Percentiles rank a stretch among this genome's conserved stretches.
These are phyloP conservation scores for Timandra comae DNA, from an alignment of 2,888 invertebrate species.

Conservation along the genomic window DNA sequence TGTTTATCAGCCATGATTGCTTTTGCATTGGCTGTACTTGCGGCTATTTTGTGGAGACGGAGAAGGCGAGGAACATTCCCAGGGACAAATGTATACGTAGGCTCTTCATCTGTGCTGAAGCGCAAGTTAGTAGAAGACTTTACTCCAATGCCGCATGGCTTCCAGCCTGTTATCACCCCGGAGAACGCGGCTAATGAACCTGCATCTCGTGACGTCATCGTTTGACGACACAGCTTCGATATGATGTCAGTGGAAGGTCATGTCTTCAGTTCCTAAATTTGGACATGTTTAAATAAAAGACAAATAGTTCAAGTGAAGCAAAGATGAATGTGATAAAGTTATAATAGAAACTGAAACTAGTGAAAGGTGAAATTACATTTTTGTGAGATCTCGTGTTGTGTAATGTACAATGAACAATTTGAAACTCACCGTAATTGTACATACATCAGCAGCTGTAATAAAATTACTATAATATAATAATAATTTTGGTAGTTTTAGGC, in stretches of 20 bases:
- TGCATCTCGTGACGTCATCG: constrained; percentile 74
- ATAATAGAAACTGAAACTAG: constrained; percentile 34
- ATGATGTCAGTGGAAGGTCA: constrained; percentile 75
- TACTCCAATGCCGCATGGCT: constrained; percentile 65
- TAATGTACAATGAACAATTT: constrained; percentile 46
- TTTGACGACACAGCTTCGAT: constrained; percentile 81
- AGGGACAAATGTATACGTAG: constrained; percentile 78
- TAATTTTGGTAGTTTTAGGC: constrained; percentile 63
- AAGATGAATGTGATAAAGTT: constrained; percentile 39
- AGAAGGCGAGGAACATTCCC: constrained; percentile 73
- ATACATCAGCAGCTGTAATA: constrained; percentile 49
- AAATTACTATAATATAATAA: constrained; percentile 51
- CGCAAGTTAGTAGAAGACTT: constrained; percentile 79
- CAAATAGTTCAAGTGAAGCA: constrained; percentile 38
- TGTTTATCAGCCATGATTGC: constrained; percentile 75
- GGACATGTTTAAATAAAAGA: constrained; percentile 41
- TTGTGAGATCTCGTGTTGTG: constrained; percentile 41
- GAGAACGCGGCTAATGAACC: constrained; percentile 60
- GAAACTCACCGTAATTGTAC: constrained; percentile 44
- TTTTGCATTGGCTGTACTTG: constrained; percentile 68
- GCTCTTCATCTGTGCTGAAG: constrained; percentile 77
- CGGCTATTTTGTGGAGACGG: constrained; percentile 75
- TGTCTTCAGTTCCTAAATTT: constrained; percentile 74
- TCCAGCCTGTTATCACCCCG: constrained; percentile 78
- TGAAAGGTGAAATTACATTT: constrained; percentile 41